Conservation (phyloP, 2,113 vertebrate genomes). For the Alosa alosa region DNA sequence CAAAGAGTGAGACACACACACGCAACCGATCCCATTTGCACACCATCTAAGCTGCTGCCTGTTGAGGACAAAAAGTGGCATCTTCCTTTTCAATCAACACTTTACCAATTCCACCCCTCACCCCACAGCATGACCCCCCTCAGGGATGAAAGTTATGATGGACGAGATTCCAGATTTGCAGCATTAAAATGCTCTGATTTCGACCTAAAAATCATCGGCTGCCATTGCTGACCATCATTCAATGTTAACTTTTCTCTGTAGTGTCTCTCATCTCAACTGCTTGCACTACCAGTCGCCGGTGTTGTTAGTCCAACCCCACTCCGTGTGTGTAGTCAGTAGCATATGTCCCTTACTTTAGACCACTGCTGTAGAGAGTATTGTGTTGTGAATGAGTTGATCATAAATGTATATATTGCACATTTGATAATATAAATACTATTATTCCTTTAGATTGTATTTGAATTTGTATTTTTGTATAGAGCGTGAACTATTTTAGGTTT, state of each 20-base stretch:
- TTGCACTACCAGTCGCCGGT: constrained; percentile 58
- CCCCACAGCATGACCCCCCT: neutral
- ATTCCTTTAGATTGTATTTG: constrained; percentile 71
- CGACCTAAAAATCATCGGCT: neutral
- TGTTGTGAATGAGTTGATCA: constrained; percentile 55
- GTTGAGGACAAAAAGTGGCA: neutral
- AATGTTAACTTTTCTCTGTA: neutral
- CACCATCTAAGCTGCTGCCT: neutral
- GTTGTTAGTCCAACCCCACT: constrained; percentile 35
- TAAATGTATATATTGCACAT: constrained; percentile 67
- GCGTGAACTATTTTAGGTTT: constrained; percentile 60
- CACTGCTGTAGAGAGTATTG: constrained; percentile 70
- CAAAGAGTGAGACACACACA: neutral
- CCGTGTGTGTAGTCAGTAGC: constrained; percentile 34
- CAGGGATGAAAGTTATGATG: neutral
- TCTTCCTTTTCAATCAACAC: constrained; percentile 18
- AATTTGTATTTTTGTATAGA: constrained; percentile 81
- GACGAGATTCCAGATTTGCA: neutral
- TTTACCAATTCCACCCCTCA: neutral
- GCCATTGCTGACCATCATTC: neutral
- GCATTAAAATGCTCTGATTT: neutral
- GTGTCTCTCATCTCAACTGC: constrained; percentile 37
- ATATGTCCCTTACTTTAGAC: constrained; percentile 60
- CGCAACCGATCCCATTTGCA: neutral
- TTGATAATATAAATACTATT: constrained; percentile 64